Evolutionary conservation across 2,888 invertebrate genomes (phyloP).

Genomic region (Siphonodentalium dalli): DNA sequence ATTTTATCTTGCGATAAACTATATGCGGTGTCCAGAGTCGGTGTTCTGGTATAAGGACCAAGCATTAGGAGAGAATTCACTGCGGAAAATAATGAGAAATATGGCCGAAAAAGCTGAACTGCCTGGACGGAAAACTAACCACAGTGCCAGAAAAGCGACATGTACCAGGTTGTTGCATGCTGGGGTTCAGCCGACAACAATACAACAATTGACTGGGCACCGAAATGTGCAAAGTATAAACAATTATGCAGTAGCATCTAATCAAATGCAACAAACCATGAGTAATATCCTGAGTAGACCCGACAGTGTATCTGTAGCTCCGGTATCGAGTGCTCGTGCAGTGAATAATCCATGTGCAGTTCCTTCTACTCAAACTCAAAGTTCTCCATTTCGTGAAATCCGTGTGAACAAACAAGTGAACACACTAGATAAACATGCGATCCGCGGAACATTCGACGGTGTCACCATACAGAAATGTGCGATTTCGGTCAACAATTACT

Average conservation of each 20-base stretch:
- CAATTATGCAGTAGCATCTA: slow-evolving; percentile 6
- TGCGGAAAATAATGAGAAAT: slow-evolving; percentile 2
- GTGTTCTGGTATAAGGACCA: not conserved
- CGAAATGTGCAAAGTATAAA: slow-evolving; percentile 6
- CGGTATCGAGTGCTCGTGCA: no score
- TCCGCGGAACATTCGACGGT: no score
- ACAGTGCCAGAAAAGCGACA: slow-evolving; percentile 2
- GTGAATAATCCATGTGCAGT: no score
- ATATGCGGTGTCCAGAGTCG: not conserved
- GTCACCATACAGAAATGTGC: no score
- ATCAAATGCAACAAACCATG: slow-evolving; percentile 10
- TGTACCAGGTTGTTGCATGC: slow-evolving; percentile 3
- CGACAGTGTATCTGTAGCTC: no score
- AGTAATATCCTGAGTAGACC: slow-evolving; percentile 2
- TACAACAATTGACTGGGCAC: slow-evolving; percentile 3
- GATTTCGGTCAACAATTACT: no score
- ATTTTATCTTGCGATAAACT: no score
- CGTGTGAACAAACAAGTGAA: no score
- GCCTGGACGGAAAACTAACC: not conserved
- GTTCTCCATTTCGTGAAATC: no score
- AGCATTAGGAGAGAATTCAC: not conserved
- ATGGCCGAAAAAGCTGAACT: not conserved
- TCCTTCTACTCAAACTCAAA: no score
- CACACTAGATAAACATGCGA: no score
- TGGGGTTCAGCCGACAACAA: not conserved